These are phyloP conservation scores for Batillaria attramentaria DNA, from an alignment of 1,140 invertebrate species.

Conservation along the genomic window DNA sequence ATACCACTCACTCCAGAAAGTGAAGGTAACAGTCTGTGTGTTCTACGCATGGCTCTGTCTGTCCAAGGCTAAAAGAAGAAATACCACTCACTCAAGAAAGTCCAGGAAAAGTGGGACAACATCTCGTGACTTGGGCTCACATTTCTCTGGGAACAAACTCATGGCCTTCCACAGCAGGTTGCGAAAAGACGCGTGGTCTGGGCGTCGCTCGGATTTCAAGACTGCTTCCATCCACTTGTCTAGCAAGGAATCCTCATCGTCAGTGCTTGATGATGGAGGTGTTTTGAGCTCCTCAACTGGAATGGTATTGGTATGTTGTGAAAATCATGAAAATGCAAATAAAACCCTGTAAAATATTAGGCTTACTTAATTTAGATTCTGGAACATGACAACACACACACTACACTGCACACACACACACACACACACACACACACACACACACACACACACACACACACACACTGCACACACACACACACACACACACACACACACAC, in stretches of 20 bases:
- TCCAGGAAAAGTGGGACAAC: slow-evolving; percentile 83
- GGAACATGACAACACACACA: background rate
- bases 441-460: background rate
- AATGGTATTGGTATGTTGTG: background rate
- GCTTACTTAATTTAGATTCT: background rate
- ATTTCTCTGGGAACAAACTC: slow-evolving; percentile 80
- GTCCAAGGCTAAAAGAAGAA: too few species aligned
- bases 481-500: background rate
- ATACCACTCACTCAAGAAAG: slow-evolving; percentile 72
- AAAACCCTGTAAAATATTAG: background rate
- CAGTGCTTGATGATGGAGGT: background rate
- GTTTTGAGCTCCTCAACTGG: background rate
- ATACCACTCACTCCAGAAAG: slow-evolving; percentile 72
- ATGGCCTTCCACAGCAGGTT: slow-evolving; percentile 86
- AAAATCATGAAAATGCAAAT: slow-evolving; percentile 23
- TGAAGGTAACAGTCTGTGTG: slow-evolving; percentile 78
- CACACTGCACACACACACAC: background rate
- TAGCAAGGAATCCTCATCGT: background rate
- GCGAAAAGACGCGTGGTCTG: slow-evolving; percentile 78
- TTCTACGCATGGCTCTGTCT: background rate
- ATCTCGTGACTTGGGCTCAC: slow-evolving; percentile 85
- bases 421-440: slow-evolving; percentile 1
- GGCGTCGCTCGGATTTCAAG: background rate
- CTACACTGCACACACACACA: background rate
- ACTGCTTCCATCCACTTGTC: background rate